A percentile compares a stretch with the other conserved stretches of the same genome.
phyloP scores from a whole-genome alignment of 92 coral and sea anemone species.

The Heteractis magnifica region DNA sequence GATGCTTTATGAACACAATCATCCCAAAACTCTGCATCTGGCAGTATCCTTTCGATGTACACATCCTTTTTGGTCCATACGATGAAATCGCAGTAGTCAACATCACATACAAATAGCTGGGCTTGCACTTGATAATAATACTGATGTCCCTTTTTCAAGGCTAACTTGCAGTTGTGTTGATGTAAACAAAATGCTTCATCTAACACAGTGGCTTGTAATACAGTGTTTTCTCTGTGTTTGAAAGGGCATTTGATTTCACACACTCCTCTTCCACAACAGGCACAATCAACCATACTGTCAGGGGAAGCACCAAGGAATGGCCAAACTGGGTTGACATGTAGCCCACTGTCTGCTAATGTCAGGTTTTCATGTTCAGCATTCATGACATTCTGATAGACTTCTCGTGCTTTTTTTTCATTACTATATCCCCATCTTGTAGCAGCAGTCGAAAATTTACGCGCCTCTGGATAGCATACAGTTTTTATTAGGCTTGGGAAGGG shows the following conservation, averaged over 20 bases:
- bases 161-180: slow-evolving; percentile 5
- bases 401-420: slow-evolving; percentile 39
- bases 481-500: not conserved
- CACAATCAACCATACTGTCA: slow-evolving; percentile 35
- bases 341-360: slow-evolving; percentile 41
- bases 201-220: slow-evolving; percentile 17
- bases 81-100: slow-evolving; percentile 26
- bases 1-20: slow-evolving; percentile 15
- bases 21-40: slow-evolving; percentile 37
- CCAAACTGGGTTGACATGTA: slow-evolving; percentile 42
- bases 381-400: slow-evolving; percentile 28
- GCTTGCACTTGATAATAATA: slow-evolving; percentile 39
- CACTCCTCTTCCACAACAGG: slow-evolving; percentile 43
- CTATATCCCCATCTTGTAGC: slow-evolving; percentile 36
- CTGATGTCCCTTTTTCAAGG: slow-evolving; percentile 16
- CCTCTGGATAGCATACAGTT: slow-evolving; percentile 3
- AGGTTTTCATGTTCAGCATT: slow-evolving; percentile 30
- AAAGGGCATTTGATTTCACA: slow-evolving; percentile 44
- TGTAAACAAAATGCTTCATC: slow-evolving; percentile 8
- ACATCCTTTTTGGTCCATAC: slow-evolving; percentile 29
- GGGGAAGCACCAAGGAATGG: slow-evolving; percentile 38
- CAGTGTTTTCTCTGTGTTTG: slow-evolving; percentile 9
- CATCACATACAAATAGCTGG: slow-evolving; percentile 25
- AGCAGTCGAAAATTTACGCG: slow-evolving; percentile 11
- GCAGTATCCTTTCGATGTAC: slow-evolving; percentile 30